Percentiles rank a stretch among this genome's conserved stretches.
Evolutionary conservation across 2,113 vertebrate species (phyloP).

Genomic region (Tautogolabrus adspersus): DNA sequence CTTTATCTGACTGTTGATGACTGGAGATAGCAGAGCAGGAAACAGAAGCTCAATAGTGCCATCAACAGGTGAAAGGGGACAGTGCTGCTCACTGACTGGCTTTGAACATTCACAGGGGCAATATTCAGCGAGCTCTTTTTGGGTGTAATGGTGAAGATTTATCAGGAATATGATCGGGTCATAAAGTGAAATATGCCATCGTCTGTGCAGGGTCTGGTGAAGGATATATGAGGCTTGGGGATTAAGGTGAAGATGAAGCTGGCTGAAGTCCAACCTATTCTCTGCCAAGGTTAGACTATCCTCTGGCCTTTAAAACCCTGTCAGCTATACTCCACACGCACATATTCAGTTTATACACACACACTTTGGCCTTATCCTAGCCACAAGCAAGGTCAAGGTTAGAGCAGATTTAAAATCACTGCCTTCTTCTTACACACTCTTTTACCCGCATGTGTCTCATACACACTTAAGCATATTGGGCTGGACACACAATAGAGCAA

Average conservation of each 20-base stretch:
- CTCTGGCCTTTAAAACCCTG: constrained; percentile 72
- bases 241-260: constrained; percentile 68
- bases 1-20: constrained; percentile 53
- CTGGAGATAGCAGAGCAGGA: constrained; percentile 30
- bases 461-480: constrained; percentile 7
- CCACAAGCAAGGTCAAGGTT: constrained; percentile 70
- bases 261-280: constrained; percentile 69
- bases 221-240: constrained; percentile 59
- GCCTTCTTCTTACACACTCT: background rate
- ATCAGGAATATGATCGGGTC: constrained; percentile 72
- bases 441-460: constrained; percentile 24
- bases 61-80: constrained; percentile 58
- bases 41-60: constrained; percentile 74
- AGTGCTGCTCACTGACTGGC: constrained; percentile 2
- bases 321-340: constrained; percentile 28
- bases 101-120: constrained; percentile 14
- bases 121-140: constrained; percentile 49
- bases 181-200: constrained; percentile 71
- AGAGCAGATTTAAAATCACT: constrained; percentile 38
- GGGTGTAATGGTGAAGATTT: constrained; percentile 66
- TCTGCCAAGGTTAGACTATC: constrained; percentile 71
- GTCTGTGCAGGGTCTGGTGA: constrained; percentile 51
- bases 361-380: constrained; percentile 43
- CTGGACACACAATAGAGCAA: constrained; percentile 30
- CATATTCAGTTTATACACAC: background rate